These are phyloP conservation scores for Choristoneura rosaceana DNA, from an alignment of 2,888 invertebrate genomes.

Conservation along the genomic window DNA sequence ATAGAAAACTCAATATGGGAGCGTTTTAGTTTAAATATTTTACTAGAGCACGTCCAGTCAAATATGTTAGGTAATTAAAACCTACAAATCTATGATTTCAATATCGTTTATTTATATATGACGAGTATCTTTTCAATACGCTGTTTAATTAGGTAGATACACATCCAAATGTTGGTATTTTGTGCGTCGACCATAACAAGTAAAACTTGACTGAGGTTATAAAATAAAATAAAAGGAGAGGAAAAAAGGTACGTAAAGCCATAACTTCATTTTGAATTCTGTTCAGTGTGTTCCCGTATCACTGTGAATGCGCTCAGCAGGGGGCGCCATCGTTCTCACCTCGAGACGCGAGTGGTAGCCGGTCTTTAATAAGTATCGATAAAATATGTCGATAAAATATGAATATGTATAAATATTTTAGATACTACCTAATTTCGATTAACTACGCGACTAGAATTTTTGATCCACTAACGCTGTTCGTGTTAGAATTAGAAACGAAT, in stretches of 20 bases:
- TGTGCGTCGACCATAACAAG: slow-evolving; percentile 57
- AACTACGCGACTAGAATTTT: slow-evolving; percentile 40
- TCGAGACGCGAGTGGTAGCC: slow-evolving; percentile 85
- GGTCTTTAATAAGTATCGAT: slow-evolving; percentile 85
- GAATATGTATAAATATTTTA: slow-evolving; percentile 84
- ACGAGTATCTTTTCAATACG: slow-evolving; percentile 14
- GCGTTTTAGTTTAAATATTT: slow-evolving; percentile 27
- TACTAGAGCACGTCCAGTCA: slow-evolving; percentile 30
- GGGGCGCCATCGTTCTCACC: slow-evolving; percentile 85
- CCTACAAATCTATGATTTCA: not conserved
- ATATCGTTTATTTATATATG: slow-evolving; percentile 8
- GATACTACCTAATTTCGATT: slow-evolving; percentile 65
- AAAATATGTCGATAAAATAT: slow-evolving; percentile 83
- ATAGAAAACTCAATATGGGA: slow-evolving; percentile 46
- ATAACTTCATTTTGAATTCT: slow-evolving; percentile 84
- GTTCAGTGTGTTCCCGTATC: slow-evolving; percentile 79
- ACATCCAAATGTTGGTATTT: slow-evolving; percentile 37
- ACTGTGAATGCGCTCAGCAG: slow-evolving; percentile 79
- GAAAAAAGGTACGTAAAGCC: slow-evolving; percentile 74
- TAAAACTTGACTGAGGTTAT: slow-evolving; percentile 66
- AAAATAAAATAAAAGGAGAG: slow-evolving; percentile 75
- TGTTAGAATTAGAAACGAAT: slow-evolving; percentile 40
- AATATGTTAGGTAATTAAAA: not conserved
- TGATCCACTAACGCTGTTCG: slow-evolving; percentile 38
- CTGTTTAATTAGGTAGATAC: slow-evolving; percentile 27